Conservation (phyloP, 2,888 invertebrate species). For the Morinoia aosen region DNA sequence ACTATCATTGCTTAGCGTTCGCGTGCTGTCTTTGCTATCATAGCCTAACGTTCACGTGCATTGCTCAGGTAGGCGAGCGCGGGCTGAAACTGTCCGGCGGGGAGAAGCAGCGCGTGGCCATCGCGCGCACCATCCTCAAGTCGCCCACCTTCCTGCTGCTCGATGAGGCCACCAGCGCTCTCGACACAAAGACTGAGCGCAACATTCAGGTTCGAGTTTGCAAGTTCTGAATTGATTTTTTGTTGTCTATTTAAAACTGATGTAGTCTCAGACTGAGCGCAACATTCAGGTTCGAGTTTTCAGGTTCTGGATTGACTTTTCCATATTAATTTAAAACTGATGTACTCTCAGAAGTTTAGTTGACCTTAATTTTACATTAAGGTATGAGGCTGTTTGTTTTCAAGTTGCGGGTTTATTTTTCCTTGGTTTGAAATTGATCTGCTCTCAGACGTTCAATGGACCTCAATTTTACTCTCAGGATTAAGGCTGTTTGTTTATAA, state of each 20-base stretch:
- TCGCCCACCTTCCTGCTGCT: slow-evolving; percentile 89
- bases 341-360: neutral
- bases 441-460: no score
- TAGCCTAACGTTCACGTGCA: neutral
- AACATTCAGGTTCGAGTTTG: slow-evolving; percentile 79
- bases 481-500: neutral
- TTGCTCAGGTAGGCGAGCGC: slow-evolving; percentile 87
- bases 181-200: slow-evolving; percentile 95
- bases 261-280: slow-evolving; percentile 78
- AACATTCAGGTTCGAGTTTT: slow-evolving; percentile 79
- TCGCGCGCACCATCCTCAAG: slow-evolving; percentile 94
- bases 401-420: no score
- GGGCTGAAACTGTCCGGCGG: slow-evolving; percentile 96
- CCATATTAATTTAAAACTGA: no score
- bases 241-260: neutral
- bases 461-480: neutral
- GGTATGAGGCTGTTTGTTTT: no score
- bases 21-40: neutral
- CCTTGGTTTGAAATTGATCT: no score
- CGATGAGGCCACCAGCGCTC: slow-evolving; percentile 95
- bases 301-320: no score
- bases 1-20: no score
- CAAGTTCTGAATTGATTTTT: no score
- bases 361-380: neutral
- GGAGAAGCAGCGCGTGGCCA: slow-evolving; percentile 97